A percentile compares a stretch with the other conserved stretches of the same genome.
Conservation (phyloP, 1,140 invertebrate genomes). For the Drosophila yakuba region DNA sequence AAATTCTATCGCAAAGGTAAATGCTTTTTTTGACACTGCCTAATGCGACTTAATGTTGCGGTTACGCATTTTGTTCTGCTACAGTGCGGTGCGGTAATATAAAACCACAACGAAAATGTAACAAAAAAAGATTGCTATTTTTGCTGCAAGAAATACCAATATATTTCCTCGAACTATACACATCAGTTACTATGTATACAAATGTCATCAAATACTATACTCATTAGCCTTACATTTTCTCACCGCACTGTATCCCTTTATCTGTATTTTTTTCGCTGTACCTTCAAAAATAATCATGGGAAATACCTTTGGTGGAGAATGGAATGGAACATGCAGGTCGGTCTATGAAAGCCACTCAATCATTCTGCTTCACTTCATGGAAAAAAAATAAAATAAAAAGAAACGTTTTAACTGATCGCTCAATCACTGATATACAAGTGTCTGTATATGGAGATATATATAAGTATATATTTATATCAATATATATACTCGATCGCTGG, state of each 20-base stretch:
- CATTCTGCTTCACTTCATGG: constrained; percentile 65
- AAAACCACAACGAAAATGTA: neutral
- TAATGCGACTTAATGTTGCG: constrained; percentile 70
- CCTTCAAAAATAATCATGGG: constrained; percentile 53
- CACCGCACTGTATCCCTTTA: constrained; percentile 19
- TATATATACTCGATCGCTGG: constrained; percentile 14
- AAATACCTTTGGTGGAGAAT: constrained; percentile 44
- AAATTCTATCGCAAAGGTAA: constrained; percentile 49
- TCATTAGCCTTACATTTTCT: constrained; percentile 16
- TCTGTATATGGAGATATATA: constrained; percentile 2
- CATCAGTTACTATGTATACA: neutral
- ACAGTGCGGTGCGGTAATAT: constrained; percentile 9
- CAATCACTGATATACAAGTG: constrained; percentile 73
- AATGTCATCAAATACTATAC: neutral
- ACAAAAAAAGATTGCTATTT: neutral
- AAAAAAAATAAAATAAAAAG: constrained; percentile 38
- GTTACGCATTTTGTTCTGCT: constrained; percentile 36
- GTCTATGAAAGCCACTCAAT: constrained; percentile 75
- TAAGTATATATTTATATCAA: constrained; percentile 17
- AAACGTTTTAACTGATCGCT: constrained; percentile 79
- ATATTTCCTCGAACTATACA: neutral
- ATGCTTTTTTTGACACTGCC: constrained; percentile 77
- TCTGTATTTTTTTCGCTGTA: constrained; percentile 47
- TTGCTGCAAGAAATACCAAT: too few relatives aligned
- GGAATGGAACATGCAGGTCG: constrained; percentile 50